Evolutionary conservation across 1,140 invertebrate species (phyloP), one percentile per base, ranked within the genome.

Genomic region (Hetaerina americana): DNA sequence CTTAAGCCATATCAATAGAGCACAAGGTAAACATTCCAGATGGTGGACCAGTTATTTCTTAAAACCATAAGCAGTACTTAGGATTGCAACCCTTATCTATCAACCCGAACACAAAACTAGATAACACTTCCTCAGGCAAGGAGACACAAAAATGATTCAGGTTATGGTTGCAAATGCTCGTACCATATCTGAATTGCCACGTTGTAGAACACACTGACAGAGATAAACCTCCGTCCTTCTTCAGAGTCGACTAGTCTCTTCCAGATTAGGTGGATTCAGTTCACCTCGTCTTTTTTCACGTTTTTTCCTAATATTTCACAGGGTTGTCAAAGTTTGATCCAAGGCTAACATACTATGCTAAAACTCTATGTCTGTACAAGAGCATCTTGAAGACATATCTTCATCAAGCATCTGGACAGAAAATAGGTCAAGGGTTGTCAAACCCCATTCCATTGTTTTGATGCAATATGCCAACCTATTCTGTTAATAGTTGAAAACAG

Each of bases 1-100:
- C 22, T 69, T 26, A 27, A 69, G 26, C 18, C 68, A 27, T n/a
- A 22, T 69, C 68, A 69, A n/a, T 69, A 57, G 40, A 57, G 40
- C 40, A 57, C 22, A 57, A n/a, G 40, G 40, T 57, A n/a, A 12
- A 57, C 22, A 18, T 12, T n/a, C 40, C 40, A 57, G 40, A 57
- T 18, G 22, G 22, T 57, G 40, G 40, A 57, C 15, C 66, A 27
- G 22, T 69, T 28, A 69, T 27, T 26, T 27, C 8, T 27, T 69
- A 27, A 5, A 69, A 27, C 68, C 28, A 5, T n/a, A n/a, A n/a
- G n/a, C n/a, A 57, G 22, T 57, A 57, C 40, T 18, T 57, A 18
- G 40, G 40, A 57, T 18, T 57, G 40, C 40, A 57, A 57, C 40
- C 40, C 40, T 57, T 12, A 57, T 12, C 40, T n/a, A 57, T 18